Evolutionary conservation across 2,797 vertebrate species (phyloP), one percentile per base, ranked within the genome.

Genomic region (Dallia pectoralis): DNA sequence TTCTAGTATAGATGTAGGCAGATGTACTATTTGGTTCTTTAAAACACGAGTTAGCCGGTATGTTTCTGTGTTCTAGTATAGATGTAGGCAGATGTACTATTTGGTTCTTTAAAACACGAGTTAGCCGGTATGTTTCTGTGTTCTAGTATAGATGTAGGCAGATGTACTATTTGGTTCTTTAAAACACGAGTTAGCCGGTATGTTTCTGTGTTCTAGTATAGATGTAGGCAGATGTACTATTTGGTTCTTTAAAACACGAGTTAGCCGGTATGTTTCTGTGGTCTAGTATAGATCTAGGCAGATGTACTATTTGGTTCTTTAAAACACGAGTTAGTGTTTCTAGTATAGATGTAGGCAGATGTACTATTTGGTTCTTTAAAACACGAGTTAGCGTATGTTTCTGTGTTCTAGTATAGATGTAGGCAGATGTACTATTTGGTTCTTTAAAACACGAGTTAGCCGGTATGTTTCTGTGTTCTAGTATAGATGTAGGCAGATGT

Each of bases 401-500:
- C 19, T 19, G n/a, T 68, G 9, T 68, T 16, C 33, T 15, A 29
- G 47, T 59, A 19, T 32, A 22, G n/a, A 4, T 59, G 11, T 74
- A 4, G 85, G 86, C 63, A 74, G 69, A 44, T 7, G 33, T 36
- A 3, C 33, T 36, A 7, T 36, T 36, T 36, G 33, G 7, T 7
- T 36, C 33, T 36, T 3, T 36, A 36, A 36, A 36, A 36, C n/a
- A n/a, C 3, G 51, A 53, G 51, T 22, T 5, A 53, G 2, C 51
- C 18, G 8, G 27, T 49, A 14, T 36, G 33, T 27, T 11, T 44
- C 19, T 19, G n/a, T 68, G 9, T 68, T 16, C 33, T 15, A 29
- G 47, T 59, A 19, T 32, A 22, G n/a, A 4, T 59, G 11, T 74
- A 4, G 85, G 86, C 63, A 74, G 69, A 44, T 7, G 33, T 36